These are phyloP conservation scores for Pseudomyrmex sp. DNA, from an alignment of 1,140 invertebrate species.

Conservation along the genomic window DNA sequence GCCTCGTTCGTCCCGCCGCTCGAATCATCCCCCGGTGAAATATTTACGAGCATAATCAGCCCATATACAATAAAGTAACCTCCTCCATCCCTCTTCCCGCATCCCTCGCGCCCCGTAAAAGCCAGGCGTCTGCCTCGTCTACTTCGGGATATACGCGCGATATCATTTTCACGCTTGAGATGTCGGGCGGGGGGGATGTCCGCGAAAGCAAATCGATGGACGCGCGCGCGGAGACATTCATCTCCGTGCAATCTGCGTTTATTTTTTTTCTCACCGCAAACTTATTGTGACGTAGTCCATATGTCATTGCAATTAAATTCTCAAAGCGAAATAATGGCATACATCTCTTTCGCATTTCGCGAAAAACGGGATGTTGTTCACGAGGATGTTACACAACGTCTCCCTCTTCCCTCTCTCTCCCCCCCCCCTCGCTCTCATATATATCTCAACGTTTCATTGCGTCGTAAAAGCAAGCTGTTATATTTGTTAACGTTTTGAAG, in stretches of 20 bases:
- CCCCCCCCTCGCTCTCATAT: no score
- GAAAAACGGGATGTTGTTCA: no score
- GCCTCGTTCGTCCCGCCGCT: conserved; percentile 58
- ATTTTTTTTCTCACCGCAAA: no score
- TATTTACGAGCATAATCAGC: conserved; percentile 80
- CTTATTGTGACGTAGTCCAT: no score
- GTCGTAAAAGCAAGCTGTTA: neutral
- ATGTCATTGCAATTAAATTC: conserved; percentile 10
- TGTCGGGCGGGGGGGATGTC: neutral
- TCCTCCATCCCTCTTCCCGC: conserved; percentile 6
- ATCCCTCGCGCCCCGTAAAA: neutral
- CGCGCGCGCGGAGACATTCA: neutral
- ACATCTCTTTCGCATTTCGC: no score
- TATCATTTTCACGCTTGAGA: conserved; percentile 49
- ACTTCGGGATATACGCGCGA: conserved; percentile 7
- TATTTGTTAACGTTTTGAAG: conserved; percentile 3
- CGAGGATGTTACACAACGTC: neutral
- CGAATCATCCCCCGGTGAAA: conserved; percentile 73
- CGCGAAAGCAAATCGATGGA: conserved; percentile 19
- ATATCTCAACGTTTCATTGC: neutral
- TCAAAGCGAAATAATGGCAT: neutral
- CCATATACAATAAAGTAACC: conserved; percentile 74
- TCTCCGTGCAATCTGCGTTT: neutral
- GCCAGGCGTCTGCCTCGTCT: conserved; percentile 37
- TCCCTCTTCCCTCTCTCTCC: neutral